Evolutionary conservation across 2,113 vertebrate species (phyloP).

Genomic region (Nycticebus coucang): DNA sequence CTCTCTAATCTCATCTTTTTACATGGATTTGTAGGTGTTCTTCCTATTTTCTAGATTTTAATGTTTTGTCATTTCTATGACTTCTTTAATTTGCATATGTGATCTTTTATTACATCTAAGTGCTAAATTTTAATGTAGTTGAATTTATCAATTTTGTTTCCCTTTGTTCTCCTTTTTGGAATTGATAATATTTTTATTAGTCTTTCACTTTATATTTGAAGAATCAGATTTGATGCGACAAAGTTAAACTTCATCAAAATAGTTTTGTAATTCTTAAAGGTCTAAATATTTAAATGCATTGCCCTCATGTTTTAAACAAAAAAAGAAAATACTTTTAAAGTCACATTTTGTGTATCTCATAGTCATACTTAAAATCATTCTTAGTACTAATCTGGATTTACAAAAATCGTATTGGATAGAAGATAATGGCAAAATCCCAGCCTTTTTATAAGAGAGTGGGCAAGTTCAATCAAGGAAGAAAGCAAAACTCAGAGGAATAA

Average conservation of each 20-base stretch:
- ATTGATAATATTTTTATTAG: conserved; percentile 43
- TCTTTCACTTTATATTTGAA: conserved; percentile 45
- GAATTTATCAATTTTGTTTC: conserved; percentile 30
- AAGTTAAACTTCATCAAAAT: conserved; percentile 53
- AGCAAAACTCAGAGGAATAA: neutral
- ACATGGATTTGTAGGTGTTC: conserved; percentile 42
- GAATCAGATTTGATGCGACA: conserved; percentile 44
- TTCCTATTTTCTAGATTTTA: conserved; percentile 45
- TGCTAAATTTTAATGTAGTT: conserved; percentile 26
- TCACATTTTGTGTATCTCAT: conserved; percentile 34
- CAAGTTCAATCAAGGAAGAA: conserved; percentile 15
- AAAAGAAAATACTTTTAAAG: conserved; percentile 40
- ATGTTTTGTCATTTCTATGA: conserved; percentile 56
- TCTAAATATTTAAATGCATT: conserved; percentile 15
- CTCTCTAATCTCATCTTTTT: conserved; percentile 28
- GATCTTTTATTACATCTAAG: neutral
- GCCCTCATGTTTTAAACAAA: conserved; percentile 6
- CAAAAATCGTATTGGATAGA: neutral
- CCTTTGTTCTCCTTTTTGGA: neutral
- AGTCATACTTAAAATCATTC: neutral
- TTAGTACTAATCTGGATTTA: conserved; percentile 41
- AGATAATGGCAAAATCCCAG: conserved; percentile 18
- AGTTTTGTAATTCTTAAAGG: conserved; percentile 38
- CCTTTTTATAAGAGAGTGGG: neutral
- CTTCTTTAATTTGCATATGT: neutral